These are phyloP conservation scores for Magallana gigas DNA, from an alignment of 1,140 invertebrate genomes.

Conservation along the genomic window DNA sequence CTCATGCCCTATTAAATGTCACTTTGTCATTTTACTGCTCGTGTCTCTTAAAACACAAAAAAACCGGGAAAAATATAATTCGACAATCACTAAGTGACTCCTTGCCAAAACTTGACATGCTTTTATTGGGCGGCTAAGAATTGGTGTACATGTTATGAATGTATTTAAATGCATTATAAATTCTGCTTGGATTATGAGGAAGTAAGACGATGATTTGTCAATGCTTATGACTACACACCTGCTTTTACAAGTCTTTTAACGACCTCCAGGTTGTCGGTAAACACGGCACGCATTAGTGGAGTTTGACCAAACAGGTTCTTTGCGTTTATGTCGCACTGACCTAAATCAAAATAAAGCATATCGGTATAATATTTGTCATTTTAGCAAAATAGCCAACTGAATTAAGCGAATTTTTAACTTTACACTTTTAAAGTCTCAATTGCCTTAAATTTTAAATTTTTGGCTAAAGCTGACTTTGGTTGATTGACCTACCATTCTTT, in stretches of 20 bases:
- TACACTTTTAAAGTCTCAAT: no score
- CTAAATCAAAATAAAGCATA: constrained; percentile 14
- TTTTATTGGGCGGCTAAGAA: background rate
- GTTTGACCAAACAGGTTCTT: constrained; percentile 48
- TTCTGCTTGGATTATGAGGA: background rate
- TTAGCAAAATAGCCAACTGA: no score
- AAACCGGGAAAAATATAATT: background rate
- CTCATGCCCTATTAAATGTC: background rate
- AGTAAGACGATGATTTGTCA: background rate
- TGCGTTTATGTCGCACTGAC: constrained; percentile 40
- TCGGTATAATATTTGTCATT: background rate
- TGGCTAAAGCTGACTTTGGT: no score
- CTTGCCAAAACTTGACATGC: background rate
- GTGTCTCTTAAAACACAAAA: background rate
- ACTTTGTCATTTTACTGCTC: background rate
- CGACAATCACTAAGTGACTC: background rate
- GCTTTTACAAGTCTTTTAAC: constrained; percentile 50
- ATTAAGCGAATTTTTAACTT: no score
- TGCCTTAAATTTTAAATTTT: no score
- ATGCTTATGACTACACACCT: constrained; percentile 16
- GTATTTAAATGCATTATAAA: background rate
- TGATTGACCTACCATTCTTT: constrained; percentile 44
- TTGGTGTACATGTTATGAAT: background rate
- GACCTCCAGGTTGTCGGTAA: constrained; percentile 46
- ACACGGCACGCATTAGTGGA: constrained; percentile 52